Conservation (phyloP, 1,140 invertebrate genomes). For the Lysiphlebus fabarum region DNA sequence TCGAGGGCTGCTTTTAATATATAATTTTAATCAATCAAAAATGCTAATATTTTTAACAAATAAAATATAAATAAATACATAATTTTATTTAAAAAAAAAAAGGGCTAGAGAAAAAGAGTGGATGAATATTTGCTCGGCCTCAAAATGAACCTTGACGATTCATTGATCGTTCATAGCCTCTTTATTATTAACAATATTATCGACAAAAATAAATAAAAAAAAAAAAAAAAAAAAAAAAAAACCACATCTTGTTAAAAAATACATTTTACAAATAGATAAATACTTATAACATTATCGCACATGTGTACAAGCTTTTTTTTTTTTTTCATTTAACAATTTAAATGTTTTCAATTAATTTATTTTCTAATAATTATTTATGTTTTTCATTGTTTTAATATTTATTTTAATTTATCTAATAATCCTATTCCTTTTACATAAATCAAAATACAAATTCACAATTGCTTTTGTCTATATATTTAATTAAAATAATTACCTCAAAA, state of each 20-base stretch:
- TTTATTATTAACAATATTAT: slow-evolving; percentile 22
- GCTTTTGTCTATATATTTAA: too few relatives aligned
- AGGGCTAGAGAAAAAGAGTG: not conserved
- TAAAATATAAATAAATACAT: slow-evolving; percentile 1
- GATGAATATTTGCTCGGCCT: slow-evolving; percentile 7
- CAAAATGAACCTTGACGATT: slow-evolving; percentile 19
- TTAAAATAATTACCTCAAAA: too few relatives aligned
- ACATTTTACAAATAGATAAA: too few relatives aligned
- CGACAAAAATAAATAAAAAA: slow-evolving; percentile 5
- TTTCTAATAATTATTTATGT: not conserved
- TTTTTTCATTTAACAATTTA: not conserved
- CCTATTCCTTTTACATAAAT: too few relatives aligned
- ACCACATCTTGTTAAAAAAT: not conserved
- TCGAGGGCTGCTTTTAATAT: slow-evolving; percentile 14
- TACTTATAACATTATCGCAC: too few relatives aligned
- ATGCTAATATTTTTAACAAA: too few relatives aligned
- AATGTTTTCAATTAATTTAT: too few relatives aligned
- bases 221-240: not conserved
- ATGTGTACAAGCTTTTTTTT: too few relatives aligned
- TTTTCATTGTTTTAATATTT: too few relatives aligned
- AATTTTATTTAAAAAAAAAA: not conserved
- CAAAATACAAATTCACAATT: too few relatives aligned
- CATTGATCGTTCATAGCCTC: slow-evolving; percentile 20
- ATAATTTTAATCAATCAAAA: not conserved
- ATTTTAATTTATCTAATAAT: too few relatives aligned